Evolutionary conservation across 30 jellyfish, hydroid and myxozoan genomes (phyloP), one percentile per base, ranked within the genome.

Genomic region (Catostylus mosaicus): DNA sequence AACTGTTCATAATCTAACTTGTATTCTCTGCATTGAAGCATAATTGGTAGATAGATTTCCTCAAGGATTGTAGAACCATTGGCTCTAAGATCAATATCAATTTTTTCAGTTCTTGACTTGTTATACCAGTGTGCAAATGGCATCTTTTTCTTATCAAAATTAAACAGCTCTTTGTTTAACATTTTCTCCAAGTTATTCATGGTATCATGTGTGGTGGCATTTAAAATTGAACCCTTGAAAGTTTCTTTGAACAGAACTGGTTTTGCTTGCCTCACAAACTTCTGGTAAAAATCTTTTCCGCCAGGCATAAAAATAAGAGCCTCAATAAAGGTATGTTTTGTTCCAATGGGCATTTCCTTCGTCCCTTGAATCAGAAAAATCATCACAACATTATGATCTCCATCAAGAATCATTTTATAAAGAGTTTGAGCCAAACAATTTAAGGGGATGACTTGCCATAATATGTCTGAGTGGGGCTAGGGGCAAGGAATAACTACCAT

Each of bases 21-120:
- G 26, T 57, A 70, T 16, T 93, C 98, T 45, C 81, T 68, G 40
- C 98, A 93, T 22, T 93, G 97, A 12, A 93, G 86, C 30, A 73
- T 37, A 9, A 83, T 33, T 51, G 98, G 98, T 37, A 87, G 54
- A 56, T 57, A 54, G 6, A 93, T 59, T 27, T 86, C 97, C 11
- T 77, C 71, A 31, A 93, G 75, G 61, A 93, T 30, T 38, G 12
- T 33, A 1, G 93, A 80, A 12, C 77, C 67, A 4, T 51, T 84
- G 1, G 83, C 47, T 31, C 63, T 65, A 14, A 94, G 67, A 65
- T 63, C 90, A 60, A 83, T 27, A 36, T 79, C 43, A 14, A 43
- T 24, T 8, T 68, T 47, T 54, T 83, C 86, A 24, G 47, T 23
- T 0, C 50, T 56, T 78, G 67, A 75, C n/a, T 57, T 45, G n/a